A percentile compares a stretch with the other conserved stretches of the same genome.
Conservation (phyloP, 2,113 vertebrate genomes). For the Neolamprologus variostigma region DNA sequence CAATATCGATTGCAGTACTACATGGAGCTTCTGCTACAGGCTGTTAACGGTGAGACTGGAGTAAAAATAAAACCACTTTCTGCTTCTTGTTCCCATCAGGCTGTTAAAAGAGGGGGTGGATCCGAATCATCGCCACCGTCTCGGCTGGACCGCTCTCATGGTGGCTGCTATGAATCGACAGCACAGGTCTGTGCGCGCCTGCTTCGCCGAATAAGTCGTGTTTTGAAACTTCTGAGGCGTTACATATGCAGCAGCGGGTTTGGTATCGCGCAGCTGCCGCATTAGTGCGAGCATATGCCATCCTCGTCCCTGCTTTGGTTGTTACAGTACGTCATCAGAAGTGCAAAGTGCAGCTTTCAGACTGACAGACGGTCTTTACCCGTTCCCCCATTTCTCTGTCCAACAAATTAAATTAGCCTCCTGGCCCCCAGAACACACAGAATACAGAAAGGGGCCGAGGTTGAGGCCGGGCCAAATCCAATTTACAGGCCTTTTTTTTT, state of each 20-base stretch:
- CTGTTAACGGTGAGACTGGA: background rate
- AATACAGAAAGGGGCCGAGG: slow-evolving; percentile 59
- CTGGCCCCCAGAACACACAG: slow-evolving; percentile 67
- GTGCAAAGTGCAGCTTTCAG: slow-evolving; percentile 62
- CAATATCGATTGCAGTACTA: background rate
- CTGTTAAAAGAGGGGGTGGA: slow-evolving; percentile 76
- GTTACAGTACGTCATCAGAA: slow-evolving; percentile 56
- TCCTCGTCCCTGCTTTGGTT: slow-evolving; percentile 4
- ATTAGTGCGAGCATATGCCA: slow-evolving; percentile 16
- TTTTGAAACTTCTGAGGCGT: background rate
- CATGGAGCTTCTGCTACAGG: background rate
- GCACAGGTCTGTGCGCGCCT: slow-evolving; percentile 72
- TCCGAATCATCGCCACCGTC: slow-evolving; percentile 81
- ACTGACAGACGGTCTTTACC: slow-evolving; percentile 63
- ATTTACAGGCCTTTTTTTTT: slow-evolving; percentile 66
- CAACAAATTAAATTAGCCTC: slow-evolving; percentile 74
- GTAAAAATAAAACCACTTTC: background rate
- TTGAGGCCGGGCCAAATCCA: slow-evolving; percentile 80
- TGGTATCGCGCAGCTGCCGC: slow-evolving; percentile 15
- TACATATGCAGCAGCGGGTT: background rate
- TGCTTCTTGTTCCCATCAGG: slow-evolving; percentile 60
- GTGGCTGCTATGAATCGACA: slow-evolving; percentile 88
- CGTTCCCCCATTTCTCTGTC: slow-evolving; percentile 41
- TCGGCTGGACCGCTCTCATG: slow-evolving; percentile 94
- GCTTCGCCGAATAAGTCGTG: background rate